Percentiles rank a stretch among this genome's conserved stretches.
phyloP scores from a whole-genome alignment of 2,888 invertebrate species.

The Netelia fuscicornis region DNA sequence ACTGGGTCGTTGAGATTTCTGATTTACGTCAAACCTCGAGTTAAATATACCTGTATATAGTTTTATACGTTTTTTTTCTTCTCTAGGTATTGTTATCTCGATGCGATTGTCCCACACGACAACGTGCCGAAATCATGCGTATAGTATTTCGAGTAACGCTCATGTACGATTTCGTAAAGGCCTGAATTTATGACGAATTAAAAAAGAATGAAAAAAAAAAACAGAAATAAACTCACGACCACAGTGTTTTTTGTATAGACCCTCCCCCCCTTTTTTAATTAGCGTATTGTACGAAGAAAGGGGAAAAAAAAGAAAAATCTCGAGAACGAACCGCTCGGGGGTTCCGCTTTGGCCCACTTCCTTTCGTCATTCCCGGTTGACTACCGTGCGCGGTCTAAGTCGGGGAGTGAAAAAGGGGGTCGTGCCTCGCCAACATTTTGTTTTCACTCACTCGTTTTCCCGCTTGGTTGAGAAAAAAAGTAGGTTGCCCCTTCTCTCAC shows the following conservation, averaged over 20 bases:
- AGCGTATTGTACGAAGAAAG: slow-evolving; percentile 54
- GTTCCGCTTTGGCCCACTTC: slow-evolving; percentile 56
- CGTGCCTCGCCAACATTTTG: neutral
- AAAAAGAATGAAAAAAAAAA: slow-evolving; percentile 5
- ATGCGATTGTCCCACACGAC: neutral
- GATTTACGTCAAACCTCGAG: slow-evolving; percentile 27
- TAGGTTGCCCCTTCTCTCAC: slow-evolving; percentile 19
- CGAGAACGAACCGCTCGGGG: slow-evolving; percentile 58
- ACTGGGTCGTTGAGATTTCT: slow-evolving; percentile 23
- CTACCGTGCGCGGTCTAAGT: slow-evolving; percentile 5
- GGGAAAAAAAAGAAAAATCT: slow-evolving; percentile 17
- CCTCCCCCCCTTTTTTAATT: slow-evolving; percentile 50
- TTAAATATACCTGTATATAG: neutral
- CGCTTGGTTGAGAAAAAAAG: slow-evolving; percentile 33
- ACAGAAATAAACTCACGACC: slow-evolving; percentile 24
- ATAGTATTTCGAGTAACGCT: neutral
- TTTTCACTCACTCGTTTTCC: slow-evolving; percentile 35
- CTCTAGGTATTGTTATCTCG: neutral
- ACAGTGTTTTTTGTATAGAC: slow-evolving; percentile 26
- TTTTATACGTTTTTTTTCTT: neutral
- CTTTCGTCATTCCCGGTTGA: slow-evolving; percentile 45
- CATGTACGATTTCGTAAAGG: neutral
- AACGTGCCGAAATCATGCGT: neutral
- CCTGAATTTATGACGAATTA: slow-evolving; percentile 28
- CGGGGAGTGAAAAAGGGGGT: neutral